A percentile compares a stretch with the other conserved stretches of the same genome.
Conservation (phyloP, 2,888 invertebrate genomes). For the Miltochrista miniata region DNA sequence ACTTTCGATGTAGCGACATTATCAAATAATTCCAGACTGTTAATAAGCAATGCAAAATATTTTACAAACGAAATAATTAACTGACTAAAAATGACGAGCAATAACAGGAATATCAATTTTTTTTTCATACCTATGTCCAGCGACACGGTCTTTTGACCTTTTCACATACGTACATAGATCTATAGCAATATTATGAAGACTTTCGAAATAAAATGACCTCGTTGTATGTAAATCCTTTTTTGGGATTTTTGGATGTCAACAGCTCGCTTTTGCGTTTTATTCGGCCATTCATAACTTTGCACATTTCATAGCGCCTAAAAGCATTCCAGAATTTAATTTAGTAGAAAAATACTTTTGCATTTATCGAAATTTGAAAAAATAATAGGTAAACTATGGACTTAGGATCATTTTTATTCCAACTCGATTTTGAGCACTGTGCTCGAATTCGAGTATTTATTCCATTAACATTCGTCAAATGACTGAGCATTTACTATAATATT, state of each 20-base stretch:
- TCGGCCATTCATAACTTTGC: background rate
- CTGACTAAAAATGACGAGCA: background rate
- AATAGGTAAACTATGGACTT: background rate
- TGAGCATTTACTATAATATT: constrained; percentile 57
- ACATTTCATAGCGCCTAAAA: too few species aligned
- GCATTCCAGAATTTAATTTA: background rate
- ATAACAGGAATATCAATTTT: background rate
- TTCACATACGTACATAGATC: constrained; percentile 9
- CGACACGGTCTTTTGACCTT: constrained; percentile 22
- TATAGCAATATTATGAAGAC: background rate
- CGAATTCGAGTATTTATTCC: background rate
- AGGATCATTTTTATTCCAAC: background rate
- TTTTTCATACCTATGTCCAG: background rate
- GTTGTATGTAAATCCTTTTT: constrained; percentile 40
- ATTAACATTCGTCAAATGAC: constrained; percentile 41
- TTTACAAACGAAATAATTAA: background rate
- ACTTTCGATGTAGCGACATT: too few species aligned
- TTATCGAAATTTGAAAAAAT: background rate
- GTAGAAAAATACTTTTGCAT: background rate
- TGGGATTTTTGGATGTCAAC: constrained; percentile 29
- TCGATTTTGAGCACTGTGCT: background rate
- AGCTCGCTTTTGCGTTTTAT: constrained; percentile 24
- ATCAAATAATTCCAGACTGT: background rate
- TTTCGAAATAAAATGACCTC: constrained; percentile 22
- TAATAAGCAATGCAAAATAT: background rate